Conservation (phyloP, 2,888 invertebrate genomes). For the Copidosoma aretas region DNA sequence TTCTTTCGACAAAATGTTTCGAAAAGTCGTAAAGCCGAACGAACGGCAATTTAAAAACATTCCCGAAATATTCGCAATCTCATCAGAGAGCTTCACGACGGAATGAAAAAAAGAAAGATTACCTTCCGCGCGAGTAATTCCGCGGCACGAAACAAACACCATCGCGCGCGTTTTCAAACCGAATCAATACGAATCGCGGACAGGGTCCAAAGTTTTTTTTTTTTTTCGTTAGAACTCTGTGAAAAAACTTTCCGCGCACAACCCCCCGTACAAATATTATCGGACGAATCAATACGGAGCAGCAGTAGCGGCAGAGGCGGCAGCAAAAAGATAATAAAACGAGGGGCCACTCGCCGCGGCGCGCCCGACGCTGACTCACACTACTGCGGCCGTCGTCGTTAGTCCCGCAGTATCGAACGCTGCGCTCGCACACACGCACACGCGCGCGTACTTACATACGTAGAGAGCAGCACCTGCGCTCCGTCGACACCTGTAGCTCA, state of each 20-base stretch:
- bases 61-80: no score
- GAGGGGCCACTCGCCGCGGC: slow-evolving; percentile 1
- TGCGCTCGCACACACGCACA: not conserved
- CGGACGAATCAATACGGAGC: not conserved
- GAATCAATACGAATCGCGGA: no score
- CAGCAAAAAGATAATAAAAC: not conserved
- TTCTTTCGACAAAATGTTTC: no score
- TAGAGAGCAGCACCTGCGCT: slow-evolving; percentile 54
- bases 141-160: not conserved
- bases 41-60: no score
- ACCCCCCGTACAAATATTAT: not conserved
- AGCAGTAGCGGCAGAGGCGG: not conserved
- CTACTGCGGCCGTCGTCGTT: slow-evolving; percentile 15
- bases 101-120: no score
- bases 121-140: no score
- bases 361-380: slow-evolving; percentile 20
- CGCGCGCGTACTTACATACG: slow-evolving; percentile 4
- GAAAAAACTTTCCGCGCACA: not conserved
- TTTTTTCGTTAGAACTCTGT: slow-evolving; percentile 15
- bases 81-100: no score
- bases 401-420: not conserved
- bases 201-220: no score
- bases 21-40: no score
- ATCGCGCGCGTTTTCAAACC: no score
- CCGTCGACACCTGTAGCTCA: slow-evolving; percentile 60